phyloP scores from a whole-genome alignment of 2,113 vertebrate genomes.

The Boleophthalmus pectinirostris region DNA sequence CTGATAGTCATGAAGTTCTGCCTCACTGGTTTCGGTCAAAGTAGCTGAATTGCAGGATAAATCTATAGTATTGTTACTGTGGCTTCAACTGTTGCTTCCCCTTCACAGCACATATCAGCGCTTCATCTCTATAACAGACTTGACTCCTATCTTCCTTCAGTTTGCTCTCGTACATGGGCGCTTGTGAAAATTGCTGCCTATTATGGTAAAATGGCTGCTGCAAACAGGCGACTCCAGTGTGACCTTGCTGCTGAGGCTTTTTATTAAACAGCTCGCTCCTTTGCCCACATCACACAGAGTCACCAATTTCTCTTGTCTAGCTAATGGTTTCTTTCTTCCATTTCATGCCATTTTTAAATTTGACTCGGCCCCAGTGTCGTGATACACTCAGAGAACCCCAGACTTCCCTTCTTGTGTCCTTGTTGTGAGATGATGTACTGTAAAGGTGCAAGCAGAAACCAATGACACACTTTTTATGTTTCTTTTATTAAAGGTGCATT shows the following conservation, averaged over 20 bases:
- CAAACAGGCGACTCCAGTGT: constrained; percentile 27
- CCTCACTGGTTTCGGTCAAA: not conserved
- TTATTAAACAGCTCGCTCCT: constrained; percentile 38
- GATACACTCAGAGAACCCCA: constrained; percentile 54
- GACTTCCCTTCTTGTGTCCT: constrained; percentile 27
- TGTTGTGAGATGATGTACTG: no score
- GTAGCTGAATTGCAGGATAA: not conserved
- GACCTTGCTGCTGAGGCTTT: constrained; percentile 46
- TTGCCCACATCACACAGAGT: constrained; percentile 34
- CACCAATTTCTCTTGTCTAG: constrained; percentile 49
- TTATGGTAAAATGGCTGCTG: constrained; percentile 40
- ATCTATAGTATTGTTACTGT: not conserved
- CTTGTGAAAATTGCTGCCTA: constrained; percentile 51
- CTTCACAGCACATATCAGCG: constrained; percentile 11
- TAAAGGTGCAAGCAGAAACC: no score
- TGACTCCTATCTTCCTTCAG: constrained; percentile 13
- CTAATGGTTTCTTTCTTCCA: constrained; percentile 11
- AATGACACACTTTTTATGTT: no score
- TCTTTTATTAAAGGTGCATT: no score
- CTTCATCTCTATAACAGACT: constrained; percentile 1
- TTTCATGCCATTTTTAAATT: constrained; percentile 24
- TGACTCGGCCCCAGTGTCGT: constrained; percentile 24
- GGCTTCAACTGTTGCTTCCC: constrained; percentile 13
- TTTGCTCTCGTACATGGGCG: constrained; percentile 6
- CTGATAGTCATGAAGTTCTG: not conserved